These are phyloP conservation scores for Sitta carolinensis DNA, from an alignment of 2,797 vertebrate species.

Conservation along the genomic window DNA sequence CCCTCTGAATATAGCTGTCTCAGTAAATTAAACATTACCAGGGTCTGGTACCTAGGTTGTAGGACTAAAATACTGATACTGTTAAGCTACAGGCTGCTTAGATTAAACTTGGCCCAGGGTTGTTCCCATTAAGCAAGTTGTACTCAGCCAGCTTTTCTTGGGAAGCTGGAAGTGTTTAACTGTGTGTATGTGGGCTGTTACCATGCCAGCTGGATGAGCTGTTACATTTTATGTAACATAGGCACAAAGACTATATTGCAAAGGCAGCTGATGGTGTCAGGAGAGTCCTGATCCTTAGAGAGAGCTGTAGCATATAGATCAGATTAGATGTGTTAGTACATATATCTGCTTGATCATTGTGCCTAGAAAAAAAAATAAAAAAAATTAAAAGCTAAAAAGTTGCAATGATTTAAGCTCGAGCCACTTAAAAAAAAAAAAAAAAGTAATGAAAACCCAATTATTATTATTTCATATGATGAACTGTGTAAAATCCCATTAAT, in stretches of 20 bases:
- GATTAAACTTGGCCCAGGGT: background rate
- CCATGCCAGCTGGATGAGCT: background rate
- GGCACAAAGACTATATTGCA: background rate
- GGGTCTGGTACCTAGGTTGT: background rate
- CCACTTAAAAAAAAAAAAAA: background rate
- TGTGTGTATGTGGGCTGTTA: background rate
- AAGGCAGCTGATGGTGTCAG: background rate
- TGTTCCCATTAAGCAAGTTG: background rate
- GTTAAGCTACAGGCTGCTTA: background rate
- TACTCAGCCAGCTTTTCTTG: fast-evolving
- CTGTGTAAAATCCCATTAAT: background rate
- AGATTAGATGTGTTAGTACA: background rate
- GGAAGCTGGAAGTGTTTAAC: background rate
- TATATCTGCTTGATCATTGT: background rate
- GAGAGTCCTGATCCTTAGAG: background rate
- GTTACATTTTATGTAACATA: background rate
- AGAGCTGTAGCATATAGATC: background rate
- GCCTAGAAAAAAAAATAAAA: background rate
- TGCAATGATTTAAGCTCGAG: background rate
- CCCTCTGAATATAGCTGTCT: background rate
- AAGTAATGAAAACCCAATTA: background rate
- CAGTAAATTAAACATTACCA: background rate
- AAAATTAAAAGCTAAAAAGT: background rate
- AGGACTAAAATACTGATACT: background rate
- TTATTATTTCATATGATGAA: background rate